These are phyloP conservation scores for Hemicrepidius hirtus DNA, from an alignment of 2,888 invertebrate species.

Conservation along the genomic window DNA sequence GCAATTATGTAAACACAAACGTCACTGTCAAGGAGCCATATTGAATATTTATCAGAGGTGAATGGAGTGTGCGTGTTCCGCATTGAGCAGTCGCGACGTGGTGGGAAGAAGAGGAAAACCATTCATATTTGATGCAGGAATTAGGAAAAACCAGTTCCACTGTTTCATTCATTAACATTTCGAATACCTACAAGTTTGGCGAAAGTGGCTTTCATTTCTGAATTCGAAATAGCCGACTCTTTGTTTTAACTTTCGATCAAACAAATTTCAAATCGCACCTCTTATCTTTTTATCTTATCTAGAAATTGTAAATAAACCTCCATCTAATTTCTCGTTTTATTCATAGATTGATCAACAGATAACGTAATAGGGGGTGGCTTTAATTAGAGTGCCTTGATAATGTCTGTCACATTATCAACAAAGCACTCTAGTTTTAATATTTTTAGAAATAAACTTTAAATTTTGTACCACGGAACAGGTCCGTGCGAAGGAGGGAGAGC, in stretches of 20 bases:
- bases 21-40: constrained; percentile 70
- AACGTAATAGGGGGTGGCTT: too few relatives aligned
- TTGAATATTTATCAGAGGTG: constrained; percentile 64
- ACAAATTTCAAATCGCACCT: background rate
- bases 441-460: too few relatives aligned
- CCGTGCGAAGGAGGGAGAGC: too few relatives aligned
- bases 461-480: too few relatives aligned
- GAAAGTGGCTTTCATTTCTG: constrained; percentile 24
- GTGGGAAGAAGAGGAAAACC: constrained; percentile 34
- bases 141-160: constrained; percentile 50
- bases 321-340: too few relatives aligned
- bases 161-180: constrained; percentile 32
- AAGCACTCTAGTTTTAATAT: too few relatives aligned
- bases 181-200: constrained; percentile 9
- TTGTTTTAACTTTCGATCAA: background rate
- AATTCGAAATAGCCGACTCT: background rate
- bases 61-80: constrained; percentile 53
- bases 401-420: too few relatives aligned
- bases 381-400: too few relatives aligned
- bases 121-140: constrained; percentile 50
- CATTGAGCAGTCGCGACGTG: constrained; percentile 24
- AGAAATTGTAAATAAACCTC: too few relatives aligned
- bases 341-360: too few relatives aligned
- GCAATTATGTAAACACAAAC: constrained; percentile 71
- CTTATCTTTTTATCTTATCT: too few relatives aligned